phyloP scores from a whole-genome alignment of 2,888 invertebrate genomes.

The Leuctra nigra region DNA sequence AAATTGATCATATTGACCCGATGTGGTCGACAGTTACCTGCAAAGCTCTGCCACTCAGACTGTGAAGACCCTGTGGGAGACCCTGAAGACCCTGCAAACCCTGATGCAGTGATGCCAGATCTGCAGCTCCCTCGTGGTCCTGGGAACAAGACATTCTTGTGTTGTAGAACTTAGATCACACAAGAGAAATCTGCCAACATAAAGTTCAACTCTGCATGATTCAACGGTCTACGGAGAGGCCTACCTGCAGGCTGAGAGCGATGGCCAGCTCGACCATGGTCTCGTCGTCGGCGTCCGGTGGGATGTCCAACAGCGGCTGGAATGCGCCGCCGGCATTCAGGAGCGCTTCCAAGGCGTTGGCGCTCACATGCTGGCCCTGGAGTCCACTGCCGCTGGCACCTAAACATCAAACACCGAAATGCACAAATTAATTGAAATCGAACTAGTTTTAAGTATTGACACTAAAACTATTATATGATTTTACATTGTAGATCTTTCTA shows the following conservation, averaged over 20 bases:
- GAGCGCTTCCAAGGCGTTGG: slow-evolving; percentile 43
- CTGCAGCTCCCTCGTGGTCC: slow-evolving; percentile 58
- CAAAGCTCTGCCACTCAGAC: slow-evolving; percentile 40
- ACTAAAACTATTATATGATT: too few relatives aligned
- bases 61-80: slow-evolving; percentile 38
- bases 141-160: neutral
- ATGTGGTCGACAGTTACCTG: too few relatives aligned
- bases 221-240: too few relatives aligned
- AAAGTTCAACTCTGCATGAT: neutral
- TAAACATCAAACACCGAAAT: slow-evolving; percentile 5
- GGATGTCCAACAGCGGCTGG: slow-evolving; percentile 77
- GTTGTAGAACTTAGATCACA: neutral
- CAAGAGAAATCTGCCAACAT: neutral
- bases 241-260: slow-evolving; percentile 75
- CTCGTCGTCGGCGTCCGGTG: slow-evolving; percentile 94
- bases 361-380: slow-evolving; percentile 20
- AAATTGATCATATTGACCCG: too few relatives aligned
- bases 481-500: too few relatives aligned
- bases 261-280: slow-evolving; percentile 96
- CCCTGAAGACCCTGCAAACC: slow-evolving; percentile 42
- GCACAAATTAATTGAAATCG: too few relatives aligned
- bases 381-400: slow-evolving; percentile 30
- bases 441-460: too few relatives aligned
- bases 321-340: slow-evolving; percentile 45
- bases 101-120: slow-evolving; percentile 46